Evolutionary conservation across 2,888 invertebrate species (phyloP).

Genomic region (Malthinus flaveolus): DNA sequence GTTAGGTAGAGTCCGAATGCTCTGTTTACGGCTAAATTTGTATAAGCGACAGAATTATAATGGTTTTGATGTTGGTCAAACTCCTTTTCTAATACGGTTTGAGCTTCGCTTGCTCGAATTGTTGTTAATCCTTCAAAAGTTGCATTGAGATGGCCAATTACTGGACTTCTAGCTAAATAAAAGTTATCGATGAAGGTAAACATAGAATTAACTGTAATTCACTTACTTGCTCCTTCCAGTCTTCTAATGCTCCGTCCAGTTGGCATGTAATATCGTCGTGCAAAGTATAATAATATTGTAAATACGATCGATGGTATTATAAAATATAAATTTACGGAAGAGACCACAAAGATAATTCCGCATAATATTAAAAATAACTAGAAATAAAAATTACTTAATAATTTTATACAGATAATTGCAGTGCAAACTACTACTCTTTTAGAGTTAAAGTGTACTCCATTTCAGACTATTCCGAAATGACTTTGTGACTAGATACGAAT

Average conservation of each 20-base stretch:
- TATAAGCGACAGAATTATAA: too few species aligned
- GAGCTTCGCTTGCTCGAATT: too few species aligned
- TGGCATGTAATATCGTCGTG: constrained; percentile 67
- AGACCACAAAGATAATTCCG: constrained; percentile 72
- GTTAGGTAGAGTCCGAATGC: constrained; percentile 17
- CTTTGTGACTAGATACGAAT: too few species aligned
- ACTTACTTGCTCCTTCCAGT: constrained; percentile 68
- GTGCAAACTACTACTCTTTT: too few species aligned
- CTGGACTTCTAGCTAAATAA: too few species aligned
- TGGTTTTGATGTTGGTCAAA: too few species aligned
- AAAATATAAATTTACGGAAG: constrained; percentile 69
- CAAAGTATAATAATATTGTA: constrained; percentile 62
- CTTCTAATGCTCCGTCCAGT: constrained; percentile 76
- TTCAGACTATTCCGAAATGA: too few species aligned
- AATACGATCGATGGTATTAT: constrained; percentile 67
- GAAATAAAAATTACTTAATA: constrained; percentile 25
- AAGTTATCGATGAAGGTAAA: neutral
- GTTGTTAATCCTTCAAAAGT: too few species aligned
- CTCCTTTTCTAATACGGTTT: too few species aligned
- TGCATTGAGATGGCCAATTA: neutral
- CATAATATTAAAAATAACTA: constrained; percentile 63
- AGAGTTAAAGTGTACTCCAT: too few species aligned
- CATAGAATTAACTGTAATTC: constrained; percentile 31
- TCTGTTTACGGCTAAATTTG: constrained; percentile 31
- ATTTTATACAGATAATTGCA: too few species aligned